Base-by-base conservation (phyloP, 2,888 invertebrate genomes). In the Cosmorhoe ocellata region DNA sequence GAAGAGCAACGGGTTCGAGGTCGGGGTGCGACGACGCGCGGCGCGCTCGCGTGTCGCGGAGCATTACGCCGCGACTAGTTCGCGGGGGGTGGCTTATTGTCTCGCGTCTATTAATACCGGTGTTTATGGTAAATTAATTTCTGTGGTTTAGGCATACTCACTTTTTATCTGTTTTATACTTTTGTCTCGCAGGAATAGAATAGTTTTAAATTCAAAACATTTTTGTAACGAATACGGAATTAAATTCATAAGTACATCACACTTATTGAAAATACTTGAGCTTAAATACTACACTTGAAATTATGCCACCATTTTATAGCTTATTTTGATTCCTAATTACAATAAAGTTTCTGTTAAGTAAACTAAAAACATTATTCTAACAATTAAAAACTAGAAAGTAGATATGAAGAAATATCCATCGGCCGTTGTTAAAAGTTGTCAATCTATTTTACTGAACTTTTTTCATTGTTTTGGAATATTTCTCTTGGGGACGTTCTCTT, bases 21-120 rank as follows among this genome's bases (percentile, higher is more conserved):
- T 78, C 77, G 79, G 76, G 51, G 70, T 68, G 76, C 74, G 76
- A 74, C 71, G 72, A 42, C 68, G 68, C 66, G 71, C 63, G 67
- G 73, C 58, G 44, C 37, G 56, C 34, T 88, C 76, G 88, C 88
- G 88, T 88, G 88, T 76, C 70, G 67, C 58, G 69, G 66, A 69
- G 80, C 84, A 87, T 87, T 88, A 86, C 78, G 71, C 71, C 70
- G 74, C 75, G 76, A 74, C 81, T 78, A 72, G 77, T 75, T 78
- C 74, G 73, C 73, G 72, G 73, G 79, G 81, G 86, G 79, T 82
- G 78, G 79, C 82, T 81, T 85, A 84, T 85, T 88, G 86, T 88
- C 87, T 87, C 79, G 81, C 76, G 74, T 83, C 85, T 86, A 86
- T 85, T 87, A 82, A 83, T 82, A 79, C 73, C 76, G 68, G 75